phyloP scores from a whole-genome alignment of 2,113 vertebrate species.

The Ranitomeya imitator region DNA sequence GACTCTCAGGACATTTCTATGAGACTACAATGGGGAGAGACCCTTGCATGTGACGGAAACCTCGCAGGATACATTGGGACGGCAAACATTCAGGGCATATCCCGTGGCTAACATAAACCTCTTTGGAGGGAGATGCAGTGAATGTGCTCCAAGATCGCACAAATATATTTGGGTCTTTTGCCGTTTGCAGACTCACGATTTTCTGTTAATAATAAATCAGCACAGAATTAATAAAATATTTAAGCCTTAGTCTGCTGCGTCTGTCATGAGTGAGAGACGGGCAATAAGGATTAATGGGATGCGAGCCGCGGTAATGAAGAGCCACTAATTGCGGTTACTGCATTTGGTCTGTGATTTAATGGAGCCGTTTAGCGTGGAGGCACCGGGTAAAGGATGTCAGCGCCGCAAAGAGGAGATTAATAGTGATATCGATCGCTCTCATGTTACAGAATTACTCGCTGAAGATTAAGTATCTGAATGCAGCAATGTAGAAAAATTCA shows the following conservation, averaged over 20 bases:
- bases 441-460: neutral
- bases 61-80: neutral
- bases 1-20: no score
- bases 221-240: neutral
- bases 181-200: neutral
- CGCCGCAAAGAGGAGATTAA: conserved; percentile 34
- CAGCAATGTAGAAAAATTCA: neutral
- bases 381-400: neutral
- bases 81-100: no score
- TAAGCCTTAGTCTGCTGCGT: neutral
- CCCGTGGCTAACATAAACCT: neutral
- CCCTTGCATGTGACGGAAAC: no score
- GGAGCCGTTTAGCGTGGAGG: conserved; percentile 7
- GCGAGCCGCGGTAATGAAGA: conserved; percentile 8
- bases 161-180: neutral
- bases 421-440: conserved; percentile 36
- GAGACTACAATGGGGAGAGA: no score
- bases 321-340: conserved; percentile 35
- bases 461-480: conserved; percentile 1
- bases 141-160: neutral
- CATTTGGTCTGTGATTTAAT: conserved; percentile 43
- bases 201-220: neutral
- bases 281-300: conserved; percentile 9
- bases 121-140: neutral
- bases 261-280: neutral